These are phyloP conservation scores for Andrena hattorfiana DNA, from an alignment of 2,888 invertebrate species.

Conservation along the genomic window DNA sequence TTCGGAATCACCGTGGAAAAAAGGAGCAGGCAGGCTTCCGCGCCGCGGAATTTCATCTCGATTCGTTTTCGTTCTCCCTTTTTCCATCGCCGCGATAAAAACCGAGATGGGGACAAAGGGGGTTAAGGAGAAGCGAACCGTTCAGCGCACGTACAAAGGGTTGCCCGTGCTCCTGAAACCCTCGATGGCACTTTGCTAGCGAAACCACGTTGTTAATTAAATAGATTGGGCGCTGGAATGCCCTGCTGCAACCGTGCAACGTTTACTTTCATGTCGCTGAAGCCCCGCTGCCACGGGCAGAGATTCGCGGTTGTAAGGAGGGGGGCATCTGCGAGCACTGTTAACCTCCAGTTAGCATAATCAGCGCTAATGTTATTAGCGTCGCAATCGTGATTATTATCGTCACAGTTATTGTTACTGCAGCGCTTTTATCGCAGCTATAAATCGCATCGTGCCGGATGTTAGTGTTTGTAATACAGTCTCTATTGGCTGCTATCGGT, in stretches of 20 bases:
- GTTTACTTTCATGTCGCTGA: conserved; percentile 11
- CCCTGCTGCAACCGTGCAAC: neutral
- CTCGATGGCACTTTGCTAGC: conserved; percentile 15
- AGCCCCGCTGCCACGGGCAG: too few species aligned
- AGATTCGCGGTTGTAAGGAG: neutral
- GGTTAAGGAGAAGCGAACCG: neutral
- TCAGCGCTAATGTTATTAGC: conserved; percentile 21
- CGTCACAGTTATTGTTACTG: conserved; percentile 40
- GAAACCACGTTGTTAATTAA: conserved; percentile 31
- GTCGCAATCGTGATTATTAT: conserved; percentile 30
- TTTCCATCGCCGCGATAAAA: conserved; percentile 1
- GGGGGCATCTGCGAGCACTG: conserved; percentile 6
- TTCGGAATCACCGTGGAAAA: neutral
- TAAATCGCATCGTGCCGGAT: conserved; percentile 13
- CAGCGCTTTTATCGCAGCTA: neutral
- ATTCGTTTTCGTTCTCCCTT: conserved; percentile 8
- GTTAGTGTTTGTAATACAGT: neutral
- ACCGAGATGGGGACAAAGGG: neutral
- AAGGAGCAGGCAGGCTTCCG: neutral
- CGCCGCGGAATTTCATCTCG: conserved; percentile 8
- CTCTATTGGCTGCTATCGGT: neutral
- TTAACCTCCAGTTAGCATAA: conserved; percentile 32
- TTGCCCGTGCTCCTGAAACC: neutral
- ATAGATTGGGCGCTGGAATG: conserved; percentile 21
- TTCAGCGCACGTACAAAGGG: conserved; percentile 21